Percentiles rank a stretch among this genome's conserved stretches.
These are phyloP conservation scores for Himalopsyche anomala DNA, from an alignment of 2,888 invertebrate species.

Conservation along the genomic window DNA sequence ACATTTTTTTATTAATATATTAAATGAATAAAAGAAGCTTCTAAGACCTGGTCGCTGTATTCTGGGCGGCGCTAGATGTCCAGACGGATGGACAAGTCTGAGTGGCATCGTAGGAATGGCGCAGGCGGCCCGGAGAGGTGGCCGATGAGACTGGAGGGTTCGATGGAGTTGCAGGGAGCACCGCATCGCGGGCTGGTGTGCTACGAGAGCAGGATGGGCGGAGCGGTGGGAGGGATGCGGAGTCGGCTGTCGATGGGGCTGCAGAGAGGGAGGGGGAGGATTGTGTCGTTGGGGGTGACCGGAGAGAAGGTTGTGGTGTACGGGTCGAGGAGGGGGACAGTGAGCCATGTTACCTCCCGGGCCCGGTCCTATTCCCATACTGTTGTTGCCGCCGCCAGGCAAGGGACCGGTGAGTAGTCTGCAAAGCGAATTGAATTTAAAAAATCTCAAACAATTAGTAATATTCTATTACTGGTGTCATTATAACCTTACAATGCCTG, in stretches of 20 bases:
- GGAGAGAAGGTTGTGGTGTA: slow-evolving; percentile 73
- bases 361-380: slow-evolving; percentile 69
- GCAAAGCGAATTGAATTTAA: neutral
- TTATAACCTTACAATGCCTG: no score
- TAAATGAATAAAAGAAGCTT: no score
- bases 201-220: slow-evolving; percentile 72
- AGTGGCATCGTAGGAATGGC: slow-evolving; percentile 7
- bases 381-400: neutral
- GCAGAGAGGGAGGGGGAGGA: slow-evolving; percentile 40
- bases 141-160: slow-evolving; percentile 6
- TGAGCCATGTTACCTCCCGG: slow-evolving; percentile 71
- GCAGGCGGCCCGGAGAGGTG: slow-evolving; percentile 46
- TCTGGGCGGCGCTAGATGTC: slow-evolving; percentile 50
- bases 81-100: slow-evolving; percentile 43
- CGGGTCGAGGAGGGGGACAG: slow-evolving; percentile 71
- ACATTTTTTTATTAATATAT: no score
- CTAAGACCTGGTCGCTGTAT: slow-evolving; percentile 53
- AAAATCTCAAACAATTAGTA: no score
- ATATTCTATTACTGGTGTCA: no score
- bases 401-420: neutral
- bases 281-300: slow-evolving; percentile 70
- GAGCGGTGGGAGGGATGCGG: slow-evolving; percentile 70
- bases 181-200: slow-evolving; percentile 67
- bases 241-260: slow-evolving; percentile 67
- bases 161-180: slow-evolving; percentile 37